Percentiles rank a stretch among this genome's conserved stretches.
phyloP scores from a whole-genome alignment of 2,888 invertebrate species.

The Aethes cnicana region DNA sequence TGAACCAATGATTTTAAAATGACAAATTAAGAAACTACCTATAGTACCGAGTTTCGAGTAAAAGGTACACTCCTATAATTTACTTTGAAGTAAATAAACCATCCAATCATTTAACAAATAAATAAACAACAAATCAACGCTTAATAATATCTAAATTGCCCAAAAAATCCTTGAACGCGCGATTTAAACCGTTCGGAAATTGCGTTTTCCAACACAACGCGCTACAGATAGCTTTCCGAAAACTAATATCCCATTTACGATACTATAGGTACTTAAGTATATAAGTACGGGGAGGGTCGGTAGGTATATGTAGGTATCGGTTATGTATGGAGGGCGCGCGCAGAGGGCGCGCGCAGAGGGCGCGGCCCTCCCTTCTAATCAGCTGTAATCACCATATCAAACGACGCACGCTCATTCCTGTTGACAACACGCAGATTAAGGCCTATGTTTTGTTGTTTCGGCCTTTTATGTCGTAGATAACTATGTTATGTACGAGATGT shows the following conservation, averaged over 20 bases:
- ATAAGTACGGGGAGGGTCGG: conserved; percentile 51
- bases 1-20: no score
- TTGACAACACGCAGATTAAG: conserved; percentile 77
- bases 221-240: conserved; percentile 62
- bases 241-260: conserved; percentile 76
- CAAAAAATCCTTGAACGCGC: conserved; percentile 34
- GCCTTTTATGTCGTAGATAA: conserved; percentile 27
- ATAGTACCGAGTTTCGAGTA: no score
- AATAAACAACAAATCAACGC: not conserved
- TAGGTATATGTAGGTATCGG: conserved; percentile 46
- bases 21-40: no score
- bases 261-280: conserved; percentile 54
- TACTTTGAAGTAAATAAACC: no score
- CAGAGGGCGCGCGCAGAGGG: conserved; percentile 74
- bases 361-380: conserved; percentile 65
- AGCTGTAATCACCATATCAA: conserved; percentile 83
- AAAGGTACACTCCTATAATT: no score
- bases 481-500: conserved; percentile 13
- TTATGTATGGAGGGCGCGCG: conserved; percentile 71
- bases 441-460: conserved; percentile 38
- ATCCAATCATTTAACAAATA: no score
- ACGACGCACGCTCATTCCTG: conserved; percentile 78
- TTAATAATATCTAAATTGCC: not conserved
- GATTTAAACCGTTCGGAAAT: conserved; percentile 58
- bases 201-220: conserved; percentile 74